These are phyloP conservation scores for Aphelenchoides besseyi DNA, from an alignment of 1,140 invertebrate genomes.

Conservation along the genomic window DNA sequence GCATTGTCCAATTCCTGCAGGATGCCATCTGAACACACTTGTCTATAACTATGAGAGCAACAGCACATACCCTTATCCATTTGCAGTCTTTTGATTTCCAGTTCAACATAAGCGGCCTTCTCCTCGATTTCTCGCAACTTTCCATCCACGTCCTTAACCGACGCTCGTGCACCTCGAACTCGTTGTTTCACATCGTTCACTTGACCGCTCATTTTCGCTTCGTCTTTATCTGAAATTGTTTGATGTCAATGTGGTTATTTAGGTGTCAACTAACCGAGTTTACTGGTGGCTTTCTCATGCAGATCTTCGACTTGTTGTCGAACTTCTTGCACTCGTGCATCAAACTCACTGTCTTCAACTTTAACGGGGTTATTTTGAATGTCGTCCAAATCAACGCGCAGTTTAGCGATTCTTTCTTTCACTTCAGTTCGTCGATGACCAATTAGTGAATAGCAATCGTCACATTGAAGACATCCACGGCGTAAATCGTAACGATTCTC, in stretches of 20 bases:
- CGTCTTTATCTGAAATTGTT: conserved; percentile 43
- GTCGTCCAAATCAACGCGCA: conserved; percentile 56
- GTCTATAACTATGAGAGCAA: background rate
- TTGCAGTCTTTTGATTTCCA: conserved; percentile 42
- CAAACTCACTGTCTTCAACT: conserved; percentile 57
- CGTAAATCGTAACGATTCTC: conserved; percentile 49
- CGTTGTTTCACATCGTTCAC: conserved; percentile 44
- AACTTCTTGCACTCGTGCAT: conserved; percentile 50
- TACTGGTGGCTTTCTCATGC: conserved; percentile 44
- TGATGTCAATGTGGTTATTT: conserved; percentile 16
- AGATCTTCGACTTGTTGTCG: conserved; percentile 42
- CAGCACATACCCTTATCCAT: conserved; percentile 35
- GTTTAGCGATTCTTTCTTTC: conserved; percentile 34
- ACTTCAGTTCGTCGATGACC: conserved; percentile 53
- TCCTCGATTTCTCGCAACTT: conserved; percentile 46
- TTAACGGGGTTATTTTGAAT: conserved; percentile 62
- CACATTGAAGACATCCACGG: conserved; percentile 54
- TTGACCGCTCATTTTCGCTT: conserved; percentile 45
- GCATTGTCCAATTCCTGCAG: conserved; percentile 46
- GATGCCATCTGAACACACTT: conserved; percentile 18
- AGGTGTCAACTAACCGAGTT: conserved; percentile 44
- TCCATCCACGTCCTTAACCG: conserved; percentile 43
- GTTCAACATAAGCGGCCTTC: conserved; percentile 32
- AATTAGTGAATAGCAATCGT: conserved; percentile 61
- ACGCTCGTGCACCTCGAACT: conserved; percentile 36